Evolutionary conservation across 2,888 invertebrate genomes (phyloP).

Genomic region (Pecten maximus): DNA sequence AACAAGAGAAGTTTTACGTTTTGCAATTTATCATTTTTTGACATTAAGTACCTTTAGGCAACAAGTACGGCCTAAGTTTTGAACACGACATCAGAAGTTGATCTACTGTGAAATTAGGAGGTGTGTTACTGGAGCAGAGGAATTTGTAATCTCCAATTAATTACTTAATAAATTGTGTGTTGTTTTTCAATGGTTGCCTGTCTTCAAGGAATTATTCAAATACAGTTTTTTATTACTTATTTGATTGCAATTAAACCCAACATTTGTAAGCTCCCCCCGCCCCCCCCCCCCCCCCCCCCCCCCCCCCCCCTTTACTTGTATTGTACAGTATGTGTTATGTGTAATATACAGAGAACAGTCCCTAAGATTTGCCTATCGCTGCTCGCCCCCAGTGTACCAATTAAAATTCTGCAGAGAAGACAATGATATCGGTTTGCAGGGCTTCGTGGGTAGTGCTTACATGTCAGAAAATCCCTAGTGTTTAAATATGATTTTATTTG

Average conservation of each 20-base stretch:
- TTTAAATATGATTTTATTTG: background rate
- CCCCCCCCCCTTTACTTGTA: too few species aligned
- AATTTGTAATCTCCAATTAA: too few species aligned
- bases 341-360: too few species aligned
- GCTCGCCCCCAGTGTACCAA: background rate
- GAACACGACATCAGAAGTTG: background rate
- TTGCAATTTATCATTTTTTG: background rate
- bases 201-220: too few species aligned
- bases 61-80: background rate
- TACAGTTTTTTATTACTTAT: too few species aligned
- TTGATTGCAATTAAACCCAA: too few species aligned
- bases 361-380: too few species aligned
- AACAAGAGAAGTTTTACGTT: background rate
- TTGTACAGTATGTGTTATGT: too few species aligned
- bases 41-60: background rate
- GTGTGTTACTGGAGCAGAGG: background rate
- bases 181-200: background rate
- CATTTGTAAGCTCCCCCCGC: too few species aligned
- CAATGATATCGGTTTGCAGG: background rate
- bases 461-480: background rate
- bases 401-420: background rate
- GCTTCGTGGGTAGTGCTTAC: background rate
- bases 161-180: too few species aligned
- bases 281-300: too few species aligned
- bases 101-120: background rate